Evolutionary conservation across 1,140 invertebrate genomes (phyloP).

Genomic region (Bombus balteatus): DNA sequence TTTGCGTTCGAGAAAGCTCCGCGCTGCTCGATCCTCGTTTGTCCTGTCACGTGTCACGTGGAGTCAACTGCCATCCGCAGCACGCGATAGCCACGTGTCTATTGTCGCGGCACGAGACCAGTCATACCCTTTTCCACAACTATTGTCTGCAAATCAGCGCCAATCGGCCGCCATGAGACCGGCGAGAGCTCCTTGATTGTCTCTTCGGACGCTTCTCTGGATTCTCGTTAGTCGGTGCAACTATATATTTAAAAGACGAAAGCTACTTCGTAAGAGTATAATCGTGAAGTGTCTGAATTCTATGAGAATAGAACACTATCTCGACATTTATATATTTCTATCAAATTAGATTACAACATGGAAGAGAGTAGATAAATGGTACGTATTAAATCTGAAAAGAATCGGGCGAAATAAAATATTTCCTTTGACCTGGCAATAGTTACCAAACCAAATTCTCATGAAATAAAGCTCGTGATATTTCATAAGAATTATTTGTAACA

Average conservation of each 20-base stretch:
- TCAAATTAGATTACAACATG: too few species aligned
- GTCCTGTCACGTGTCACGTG: slow-evolving; percentile 65
- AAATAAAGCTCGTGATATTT: not conserved
- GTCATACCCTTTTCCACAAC: slow-evolving; percentile 65
- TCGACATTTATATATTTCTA: too few species aligned
- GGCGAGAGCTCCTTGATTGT: slow-evolving; percentile 53
- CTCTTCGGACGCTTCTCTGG: slow-evolving; percentile 34
- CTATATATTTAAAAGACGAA: not conserved
- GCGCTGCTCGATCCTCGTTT: slow-evolving; percentile 57
- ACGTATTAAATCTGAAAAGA: too few species aligned
- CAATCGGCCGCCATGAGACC: slow-evolving; percentile 55
- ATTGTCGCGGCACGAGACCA: slow-evolving; percentile 61
- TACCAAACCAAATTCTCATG: not conserved
- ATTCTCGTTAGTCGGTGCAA: slow-evolving; percentile 55
- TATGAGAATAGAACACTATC: too few species aligned
- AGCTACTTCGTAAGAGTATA: not conserved
- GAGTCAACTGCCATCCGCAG: slow-evolving; percentile 70
- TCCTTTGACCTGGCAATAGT: too few species aligned
- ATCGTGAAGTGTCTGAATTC: not conserved
- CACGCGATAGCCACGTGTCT: slow-evolving; percentile 67
- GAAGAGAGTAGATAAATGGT: too few species aligned
- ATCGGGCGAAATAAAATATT: too few species aligned
- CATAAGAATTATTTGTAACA: not conserved
- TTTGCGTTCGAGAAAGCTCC: slow-evolving; percentile 26
- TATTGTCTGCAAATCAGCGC: slow-evolving; percentile 71